Percentiles rank a stretch among this genome's conserved stretches.
Evolutionary conservation across 2,888 invertebrate species (phyloP).

Genomic region (Cephus spinipes): DNA sequence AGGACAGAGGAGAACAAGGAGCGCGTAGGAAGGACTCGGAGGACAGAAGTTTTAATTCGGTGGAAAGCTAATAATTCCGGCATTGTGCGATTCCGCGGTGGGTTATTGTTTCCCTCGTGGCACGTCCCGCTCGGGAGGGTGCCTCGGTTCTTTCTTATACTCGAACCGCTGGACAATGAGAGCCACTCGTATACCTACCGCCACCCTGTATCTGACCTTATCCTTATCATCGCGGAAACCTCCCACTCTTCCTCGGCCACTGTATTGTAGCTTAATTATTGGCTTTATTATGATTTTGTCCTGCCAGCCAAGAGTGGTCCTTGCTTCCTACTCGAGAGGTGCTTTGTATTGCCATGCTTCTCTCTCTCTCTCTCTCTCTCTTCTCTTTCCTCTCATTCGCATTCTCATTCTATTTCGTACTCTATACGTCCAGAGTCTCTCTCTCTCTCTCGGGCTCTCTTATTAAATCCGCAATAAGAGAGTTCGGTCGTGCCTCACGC

Average conservation of each 20-base stretch:
- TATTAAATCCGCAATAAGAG: constrained; percentile 48
- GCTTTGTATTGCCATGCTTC: constrained; percentile 22
- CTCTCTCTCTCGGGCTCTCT: constrained; percentile 32
- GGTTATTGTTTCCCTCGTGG: constrained; percentile 59
- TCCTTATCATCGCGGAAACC: constrained; percentile 4
- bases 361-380: constrained; percentile 24
- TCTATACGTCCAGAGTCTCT: constrained; percentile 3
- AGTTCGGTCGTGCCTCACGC: constrained; percentile 35
- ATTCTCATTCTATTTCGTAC: constrained; percentile 16
- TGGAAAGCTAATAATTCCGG: constrained; percentile 62
- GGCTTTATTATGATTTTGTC: constrained; percentile 62
- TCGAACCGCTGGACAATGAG: constrained; percentile 56
- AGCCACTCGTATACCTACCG: constrained; percentile 42
- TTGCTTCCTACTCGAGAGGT: constrained; percentile 1
- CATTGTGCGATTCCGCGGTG: constrained; percentile 56
- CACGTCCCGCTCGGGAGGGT: constrained; percentile 16
- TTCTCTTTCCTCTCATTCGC: constrained; percentile 21
- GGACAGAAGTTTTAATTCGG: constrained; percentile 57
- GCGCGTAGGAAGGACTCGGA: constrained; percentile 11
- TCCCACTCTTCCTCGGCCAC: constrained; percentile 20
- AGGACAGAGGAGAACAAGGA: constrained; percentile 12
- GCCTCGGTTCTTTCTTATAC: constrained; percentile 37
- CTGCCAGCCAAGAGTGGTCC: constrained; percentile 38
- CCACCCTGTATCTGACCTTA: constrained; percentile 27
- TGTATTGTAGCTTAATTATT: constrained; percentile 58